phyloP scores from a whole-genome alignment of 1,140 invertebrate species.

The Campoletis sonorensis region DNA sequence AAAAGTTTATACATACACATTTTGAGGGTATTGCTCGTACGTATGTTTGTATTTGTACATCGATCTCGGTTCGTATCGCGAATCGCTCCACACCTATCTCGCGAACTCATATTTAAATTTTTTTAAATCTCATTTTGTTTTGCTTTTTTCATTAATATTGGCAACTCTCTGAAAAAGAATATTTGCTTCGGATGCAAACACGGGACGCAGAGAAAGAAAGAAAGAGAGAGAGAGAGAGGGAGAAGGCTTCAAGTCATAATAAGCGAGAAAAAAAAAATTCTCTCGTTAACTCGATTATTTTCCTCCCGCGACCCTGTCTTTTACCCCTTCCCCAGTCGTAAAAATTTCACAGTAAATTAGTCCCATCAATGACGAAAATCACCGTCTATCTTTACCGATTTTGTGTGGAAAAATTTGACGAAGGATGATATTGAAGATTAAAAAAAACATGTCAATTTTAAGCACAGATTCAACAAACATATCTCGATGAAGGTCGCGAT shows the following conservation, averaged over 20 bases:
- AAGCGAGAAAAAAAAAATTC: neutral
- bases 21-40: slow-evolving; percentile 5
- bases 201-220: too few relatives aligned
- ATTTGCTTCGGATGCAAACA: neutral
- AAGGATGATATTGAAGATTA: neutral
- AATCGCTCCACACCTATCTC: neutral
- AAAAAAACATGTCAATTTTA: slow-evolving; percentile 51
- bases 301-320: too few relatives aligned
- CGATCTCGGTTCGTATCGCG: slow-evolving; percentile 23
- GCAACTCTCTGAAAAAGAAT: neutral
- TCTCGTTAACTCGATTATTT: slow-evolving; percentile 15
- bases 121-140: neutral
- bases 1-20: slow-evolving; percentile 37
- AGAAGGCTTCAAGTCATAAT: neutral
- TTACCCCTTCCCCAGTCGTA: too few relatives aligned
- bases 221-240: neutral
- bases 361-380: neutral
- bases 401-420: too few relatives aligned
- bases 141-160: neutral
- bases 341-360: slow-evolving; percentile 6
- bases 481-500: too few relatives aligned
- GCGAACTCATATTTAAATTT: slow-evolving; percentile 9
- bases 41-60: neutral
- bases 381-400: too few relatives aligned
- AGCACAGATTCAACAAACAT: too few relatives aligned